Evolutionary conservation across 2,888 invertebrate genomes (phyloP).

Genomic region (Clistopyga incitator): DNA sequence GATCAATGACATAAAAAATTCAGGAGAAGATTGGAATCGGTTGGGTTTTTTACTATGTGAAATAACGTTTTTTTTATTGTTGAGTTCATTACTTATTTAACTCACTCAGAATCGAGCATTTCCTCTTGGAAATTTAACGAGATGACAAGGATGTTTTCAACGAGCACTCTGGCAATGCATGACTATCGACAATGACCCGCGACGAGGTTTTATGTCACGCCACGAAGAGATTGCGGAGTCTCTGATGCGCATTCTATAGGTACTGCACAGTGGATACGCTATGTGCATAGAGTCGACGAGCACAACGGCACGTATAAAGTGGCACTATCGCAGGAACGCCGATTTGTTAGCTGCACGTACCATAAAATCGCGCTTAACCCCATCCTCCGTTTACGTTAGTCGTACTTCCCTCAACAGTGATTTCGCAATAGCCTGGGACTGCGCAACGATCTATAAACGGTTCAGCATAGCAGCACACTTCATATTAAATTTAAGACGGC

Average conservation of each 20-base stretch:
- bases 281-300: not conserved
- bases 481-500: not conserved
- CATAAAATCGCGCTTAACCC: constrained; percentile 36
- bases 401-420: constrained; percentile 3
- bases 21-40: too few relatives aligned
- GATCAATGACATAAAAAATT: too few relatives aligned
- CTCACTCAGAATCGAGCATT: not conserved
- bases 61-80: not conserved
- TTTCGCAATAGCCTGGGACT: not conserved
- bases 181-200: constrained; percentile 21
- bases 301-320: constrained; percentile 21
- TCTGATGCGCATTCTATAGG: constrained; percentile 17
- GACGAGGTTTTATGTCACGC: constrained; percentile 14
- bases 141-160: constrained; percentile 15
- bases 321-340: constrained; percentile 24
- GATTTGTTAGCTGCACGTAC: constrained; percentile 22
- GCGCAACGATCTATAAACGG: constrained; percentile 17
- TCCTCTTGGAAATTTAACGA: constrained; percentile 3
- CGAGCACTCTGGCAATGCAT: not conserved
- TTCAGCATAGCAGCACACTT: not conserved
- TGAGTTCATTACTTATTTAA: not conserved
- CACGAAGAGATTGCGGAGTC: constrained; percentile 25
- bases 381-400: not conserved
- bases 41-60: too few relatives aligned
- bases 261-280: not conserved